Conservation (phyloP, 1,140 invertebrate genomes). For the Philopotamus ludificatus region DNA sequence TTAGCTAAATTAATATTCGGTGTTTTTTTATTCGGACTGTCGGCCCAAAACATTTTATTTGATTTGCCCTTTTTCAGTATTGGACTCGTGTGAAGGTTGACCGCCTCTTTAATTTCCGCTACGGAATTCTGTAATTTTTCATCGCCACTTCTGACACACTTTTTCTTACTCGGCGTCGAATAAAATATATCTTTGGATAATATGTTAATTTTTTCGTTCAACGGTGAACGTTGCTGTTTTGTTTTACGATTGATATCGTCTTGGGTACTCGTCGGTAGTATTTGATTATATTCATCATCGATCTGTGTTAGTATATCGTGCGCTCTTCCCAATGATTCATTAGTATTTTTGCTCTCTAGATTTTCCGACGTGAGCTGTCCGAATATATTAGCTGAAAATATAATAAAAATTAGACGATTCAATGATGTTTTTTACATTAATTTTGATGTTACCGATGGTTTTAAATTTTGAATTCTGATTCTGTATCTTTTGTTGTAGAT, state of each 20-base stretch:
- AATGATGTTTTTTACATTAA: too few relatives aligned
- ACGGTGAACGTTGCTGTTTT: not conserved
- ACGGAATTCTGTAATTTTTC: not conserved
- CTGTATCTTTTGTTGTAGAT: too few relatives aligned
- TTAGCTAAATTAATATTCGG: not conserved
- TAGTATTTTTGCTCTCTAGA: slow-evolving; percentile 11
- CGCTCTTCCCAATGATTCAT: slow-evolving; percentile 17
- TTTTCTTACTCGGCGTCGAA: too few relatives aligned
- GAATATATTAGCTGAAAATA: not conserved
- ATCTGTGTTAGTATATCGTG: slow-evolving; percentile 33
- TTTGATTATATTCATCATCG: slow-evolving; percentile 6
- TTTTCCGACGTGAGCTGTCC: not conserved
- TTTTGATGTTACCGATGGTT: too few relatives aligned
- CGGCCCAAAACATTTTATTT: not conserved
- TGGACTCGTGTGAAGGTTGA: not conserved
- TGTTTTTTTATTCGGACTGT: not conserved
- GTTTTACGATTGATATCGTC: not conserved
- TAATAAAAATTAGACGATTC: slow-evolving; percentile 4
- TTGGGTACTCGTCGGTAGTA: not conserved
- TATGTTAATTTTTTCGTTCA: not conserved
- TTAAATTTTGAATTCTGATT: too few relatives aligned
- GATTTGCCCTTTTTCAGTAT: not conserved
- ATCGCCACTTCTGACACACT: too few relatives aligned
- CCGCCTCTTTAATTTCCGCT: not conserved
- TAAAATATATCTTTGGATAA: not conserved